Percentiles rank a stretch among this genome's conserved stretches.
phyloP scores from a whole-genome alignment of 2,888 invertebrate genomes.

The Cheilosia vernalis region DNA sequence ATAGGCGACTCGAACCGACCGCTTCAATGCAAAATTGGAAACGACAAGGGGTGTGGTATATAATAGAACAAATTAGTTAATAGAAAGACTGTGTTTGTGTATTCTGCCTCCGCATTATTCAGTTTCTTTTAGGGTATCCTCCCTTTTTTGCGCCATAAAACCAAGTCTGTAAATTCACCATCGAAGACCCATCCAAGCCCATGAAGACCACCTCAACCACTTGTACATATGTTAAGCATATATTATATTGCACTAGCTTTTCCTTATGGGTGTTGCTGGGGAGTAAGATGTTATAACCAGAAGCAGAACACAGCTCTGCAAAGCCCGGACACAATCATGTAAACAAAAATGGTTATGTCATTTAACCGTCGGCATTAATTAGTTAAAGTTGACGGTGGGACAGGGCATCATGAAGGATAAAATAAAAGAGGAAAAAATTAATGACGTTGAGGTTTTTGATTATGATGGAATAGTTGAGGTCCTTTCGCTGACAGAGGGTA shows the following conservation, averaged over 20 bases:
- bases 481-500: slow-evolving; percentile 53
- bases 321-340: slow-evolving; percentile 42
- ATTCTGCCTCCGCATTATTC: slow-evolving; percentile 44
- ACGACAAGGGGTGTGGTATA: slow-evolving; percentile 40
- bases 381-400: slow-evolving; percentile 41
- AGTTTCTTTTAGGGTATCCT: slow-evolving; percentile 61
- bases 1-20: not conserved
- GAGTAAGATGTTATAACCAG: slow-evolving; percentile 23
- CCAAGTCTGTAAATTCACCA: not conserved
- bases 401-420: slow-evolving; percentile 1
- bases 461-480: slow-evolving; percentile 64
- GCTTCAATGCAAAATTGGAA: slow-evolving; percentile 34
- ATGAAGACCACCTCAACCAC: slow-evolving; percentile 35
- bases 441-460: slow-evolving; percentile 54
- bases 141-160: slow-evolving; percentile 35
- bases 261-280: slow-evolving; percentile 44
- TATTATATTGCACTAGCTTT: slow-evolving; percentile 18
- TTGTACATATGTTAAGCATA: slow-evolving; percentile 55
- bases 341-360: slow-evolving; percentile 67
- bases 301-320: slow-evolving; percentile 26
- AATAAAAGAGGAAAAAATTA: slow-evolving; percentile 28
- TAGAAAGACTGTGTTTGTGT: slow-evolving; percentile 30
- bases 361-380: slow-evolving; percentile 71
- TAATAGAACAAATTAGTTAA: slow-evolving; percentile 66
- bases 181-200: slow-evolving; percentile 14